A percentile compares a stretch with the other conserved stretches of the same genome.
phyloP scores from a whole-genome alignment of 2,888 invertebrate species.

The Polymixis flavicincta region DNA sequence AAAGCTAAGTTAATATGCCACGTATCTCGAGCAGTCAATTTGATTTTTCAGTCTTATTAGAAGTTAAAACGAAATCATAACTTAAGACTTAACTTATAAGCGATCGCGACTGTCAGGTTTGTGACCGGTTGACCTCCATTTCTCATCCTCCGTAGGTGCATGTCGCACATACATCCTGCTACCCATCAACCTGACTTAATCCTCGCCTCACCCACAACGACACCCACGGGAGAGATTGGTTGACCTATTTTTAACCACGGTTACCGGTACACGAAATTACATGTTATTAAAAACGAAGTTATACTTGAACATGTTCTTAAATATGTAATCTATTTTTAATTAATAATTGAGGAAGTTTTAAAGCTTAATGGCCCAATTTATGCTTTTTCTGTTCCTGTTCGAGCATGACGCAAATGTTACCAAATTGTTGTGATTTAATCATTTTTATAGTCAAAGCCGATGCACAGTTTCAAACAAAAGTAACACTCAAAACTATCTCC shows the following conservation, averaged over 20 bases:
- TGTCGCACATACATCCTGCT: constrained; percentile 37
- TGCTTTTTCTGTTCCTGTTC: not conserved
- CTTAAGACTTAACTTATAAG: not conserved
- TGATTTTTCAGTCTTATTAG: not conserved
- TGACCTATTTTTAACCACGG: constrained; percentile 58
- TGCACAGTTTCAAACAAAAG: too few species aligned
- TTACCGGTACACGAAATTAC: constrained; percentile 42
- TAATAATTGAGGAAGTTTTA: constrained; percentile 1
- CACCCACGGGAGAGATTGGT: constrained; percentile 49
- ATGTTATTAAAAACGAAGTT: constrained; percentile 53
- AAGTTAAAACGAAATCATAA: not conserved
- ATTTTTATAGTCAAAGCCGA: too few species aligned
- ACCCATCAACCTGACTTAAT: constrained; percentile 51
- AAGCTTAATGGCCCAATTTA: not conserved
- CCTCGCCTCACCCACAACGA: constrained; percentile 50
- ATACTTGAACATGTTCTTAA: constrained; percentile 17
- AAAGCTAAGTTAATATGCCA: too few species aligned
- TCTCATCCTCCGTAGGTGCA: constrained; percentile 13
- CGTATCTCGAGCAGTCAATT: not conserved
- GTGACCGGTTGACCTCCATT: constrained; percentile 21
- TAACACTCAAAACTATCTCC: too few species aligned
- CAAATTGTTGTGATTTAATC: too few species aligned
- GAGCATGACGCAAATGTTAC: not conserved
- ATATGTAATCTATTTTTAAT: constrained; percentile 28
- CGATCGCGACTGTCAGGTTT: constrained; percentile 14